phyloP scores from a whole-genome alignment of 2,888 invertebrate species.

The Ectemnius lituratus region DNA sequence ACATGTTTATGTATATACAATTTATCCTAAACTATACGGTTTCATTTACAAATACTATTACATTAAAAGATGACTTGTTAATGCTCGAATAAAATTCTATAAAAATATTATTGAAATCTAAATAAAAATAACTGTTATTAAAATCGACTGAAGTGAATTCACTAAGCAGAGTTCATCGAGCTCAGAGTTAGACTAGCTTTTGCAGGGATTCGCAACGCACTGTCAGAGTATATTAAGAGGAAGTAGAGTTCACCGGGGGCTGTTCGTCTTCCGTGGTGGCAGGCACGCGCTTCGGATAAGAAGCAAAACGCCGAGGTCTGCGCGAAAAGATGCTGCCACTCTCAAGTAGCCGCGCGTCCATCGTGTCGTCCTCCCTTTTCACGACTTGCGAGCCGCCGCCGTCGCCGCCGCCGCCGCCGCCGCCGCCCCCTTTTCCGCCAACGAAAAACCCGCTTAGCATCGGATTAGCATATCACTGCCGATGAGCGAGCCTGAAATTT shows the following conservation, averaged over 20 bases:
- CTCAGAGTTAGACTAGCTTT: background rate
- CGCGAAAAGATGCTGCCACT: constrained; percentile 13
- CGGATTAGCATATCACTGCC: constrained; percentile 28
- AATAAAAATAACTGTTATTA: too few relatives aligned
- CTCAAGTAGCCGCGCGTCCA: background rate
- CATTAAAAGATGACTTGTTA: too few relatives aligned
- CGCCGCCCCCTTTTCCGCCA: background rate
- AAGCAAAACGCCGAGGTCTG: constrained; percentile 8
- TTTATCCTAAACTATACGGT: too few relatives aligned
- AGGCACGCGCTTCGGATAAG: constrained; percentile 1
- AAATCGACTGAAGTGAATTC: too few relatives aligned
- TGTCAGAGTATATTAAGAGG: constrained; percentile 29
- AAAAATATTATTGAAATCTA: too few relatives aligned
- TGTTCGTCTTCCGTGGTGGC: constrained; percentile 21
- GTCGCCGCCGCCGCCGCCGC: too few relatives aligned
- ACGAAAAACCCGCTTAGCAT: constrained; percentile 6
- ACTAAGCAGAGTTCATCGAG: too few relatives aligned
- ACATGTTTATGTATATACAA: too few relatives aligned
- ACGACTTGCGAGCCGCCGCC: background rate
- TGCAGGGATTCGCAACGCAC: constrained; percentile 8
- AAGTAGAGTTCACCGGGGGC: constrained; percentile 12
- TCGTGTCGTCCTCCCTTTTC: too few relatives aligned
- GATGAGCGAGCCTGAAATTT: constrained; percentile 27
- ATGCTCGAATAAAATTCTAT: too few relatives aligned
- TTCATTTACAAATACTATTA: too few relatives aligned